phyloP scores from a whole-genome alignment of 1,140 invertebrate genomes.

The Heliconius melpomene region DNA sequence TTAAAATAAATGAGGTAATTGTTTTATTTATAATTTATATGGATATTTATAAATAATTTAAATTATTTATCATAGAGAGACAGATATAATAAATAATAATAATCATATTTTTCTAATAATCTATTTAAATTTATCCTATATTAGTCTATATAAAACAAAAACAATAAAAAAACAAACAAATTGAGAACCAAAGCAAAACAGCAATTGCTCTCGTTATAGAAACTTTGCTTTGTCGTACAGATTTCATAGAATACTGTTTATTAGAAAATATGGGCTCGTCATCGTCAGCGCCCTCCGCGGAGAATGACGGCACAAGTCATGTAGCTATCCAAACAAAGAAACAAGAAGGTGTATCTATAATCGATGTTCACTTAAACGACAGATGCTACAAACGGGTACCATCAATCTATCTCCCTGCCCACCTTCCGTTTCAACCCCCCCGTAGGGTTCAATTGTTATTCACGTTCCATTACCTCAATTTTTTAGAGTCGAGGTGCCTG shows the following conservation, averaged over 20 bases:
- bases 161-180: neutral
- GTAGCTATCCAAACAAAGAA: slow-evolving; percentile 70
- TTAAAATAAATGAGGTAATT: too few relatives aligned
- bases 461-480: slow-evolving; percentile 80
- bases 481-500: slow-evolving; percentile 76
- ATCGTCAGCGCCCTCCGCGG: slow-evolving; percentile 54
- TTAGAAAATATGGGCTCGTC: slow-evolving; percentile 55
- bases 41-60: too few relatives aligned
- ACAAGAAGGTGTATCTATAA: slow-evolving; percentile 73
- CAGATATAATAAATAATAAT: too few relatives aligned
- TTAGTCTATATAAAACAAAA: neutral
- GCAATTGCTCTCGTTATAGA: too few relatives aligned
- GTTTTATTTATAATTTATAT: too few relatives aligned
- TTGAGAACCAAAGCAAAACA: too few relatives aligned
- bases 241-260: neutral
- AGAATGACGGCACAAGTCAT: slow-evolving; percentile 60
- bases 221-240: neutral
- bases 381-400: slow-evolving; percentile 77
- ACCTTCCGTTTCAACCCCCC: slow-evolving; percentile 54
- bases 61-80: too few relatives aligned
- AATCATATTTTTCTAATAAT: too few relatives aligned
- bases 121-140: neutral
- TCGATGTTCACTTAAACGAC: slow-evolving; percentile 77
- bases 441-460: slow-evolving; percentile 76
- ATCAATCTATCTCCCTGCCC: slow-evolving; percentile 73